Conservation (phyloP, 2,797 vertebrate genomes). For the Cephalopachus bancanus region DNA sequence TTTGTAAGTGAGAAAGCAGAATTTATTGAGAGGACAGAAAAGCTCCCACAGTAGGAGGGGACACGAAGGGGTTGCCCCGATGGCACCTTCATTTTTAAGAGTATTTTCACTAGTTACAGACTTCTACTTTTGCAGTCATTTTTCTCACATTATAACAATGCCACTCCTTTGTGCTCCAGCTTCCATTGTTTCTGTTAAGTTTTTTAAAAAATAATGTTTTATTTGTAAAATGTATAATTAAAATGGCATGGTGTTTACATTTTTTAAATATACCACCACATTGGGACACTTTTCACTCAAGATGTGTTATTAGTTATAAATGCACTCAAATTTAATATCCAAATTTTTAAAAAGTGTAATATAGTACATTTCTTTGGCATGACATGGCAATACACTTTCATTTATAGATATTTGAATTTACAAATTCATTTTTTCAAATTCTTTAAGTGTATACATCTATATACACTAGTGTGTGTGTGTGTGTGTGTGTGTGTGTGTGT, state of each 20-base stretch:
- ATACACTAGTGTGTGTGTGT: not conserved
- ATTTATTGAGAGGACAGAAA: no score
- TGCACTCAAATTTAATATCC: constrained; percentile 1
- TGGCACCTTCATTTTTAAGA: not conserved
- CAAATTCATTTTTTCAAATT: constrained; percentile 28
- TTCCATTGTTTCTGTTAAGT: not conserved
- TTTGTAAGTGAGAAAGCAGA: no score
- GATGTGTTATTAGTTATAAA: constrained; percentile 46
- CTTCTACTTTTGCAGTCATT: not conserved
- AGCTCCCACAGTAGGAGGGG: no score
- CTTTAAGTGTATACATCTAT: not conserved
- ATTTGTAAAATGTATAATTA: constrained; percentile 54
- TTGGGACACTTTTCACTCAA: constrained; percentile 34
- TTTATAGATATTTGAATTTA: constrained; percentile 49
- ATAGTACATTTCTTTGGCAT: not conserved
- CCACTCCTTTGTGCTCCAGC: not conserved
- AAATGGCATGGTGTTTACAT: constrained; percentile 19
- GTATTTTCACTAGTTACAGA: not conserved
- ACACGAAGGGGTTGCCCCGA: no score
- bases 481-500: not conserved
- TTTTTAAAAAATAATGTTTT: not conserved
- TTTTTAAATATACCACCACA: not conserved
- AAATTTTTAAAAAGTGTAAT: not conserved
- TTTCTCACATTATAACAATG: constrained; percentile 28
- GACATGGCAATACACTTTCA: not conserved